Percentiles rank a stretch among this genome's conserved stretches.
These are phyloP conservation scores for Drosophila rubida DNA, from an alignment of 2,888 invertebrate species.

Conservation along the genomic window DNA sequence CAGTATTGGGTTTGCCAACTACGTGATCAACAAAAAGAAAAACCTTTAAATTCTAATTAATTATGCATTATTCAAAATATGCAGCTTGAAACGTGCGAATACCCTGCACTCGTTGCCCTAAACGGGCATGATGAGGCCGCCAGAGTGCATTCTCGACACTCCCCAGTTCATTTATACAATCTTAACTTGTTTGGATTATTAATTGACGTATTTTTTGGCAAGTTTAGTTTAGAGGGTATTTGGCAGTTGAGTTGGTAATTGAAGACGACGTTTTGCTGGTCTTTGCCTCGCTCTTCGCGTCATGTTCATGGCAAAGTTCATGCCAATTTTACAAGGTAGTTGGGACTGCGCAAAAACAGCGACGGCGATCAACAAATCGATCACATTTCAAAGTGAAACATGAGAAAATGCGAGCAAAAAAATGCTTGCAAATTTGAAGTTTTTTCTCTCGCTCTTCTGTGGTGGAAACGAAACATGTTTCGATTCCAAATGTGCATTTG, in stretches of 20 bases:
- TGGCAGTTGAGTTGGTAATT: neutral
- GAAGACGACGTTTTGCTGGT: neutral
- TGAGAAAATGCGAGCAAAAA: constrained; percentile 5
- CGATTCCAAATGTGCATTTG: constrained; percentile 3
- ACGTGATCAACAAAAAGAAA: constrained; percentile 4
- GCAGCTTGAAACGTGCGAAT: neutral
- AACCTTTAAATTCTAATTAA: neutral
- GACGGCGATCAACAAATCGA: constrained; percentile 3
- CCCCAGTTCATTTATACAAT: neutral
- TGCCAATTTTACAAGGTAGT: constrained; percentile 11
- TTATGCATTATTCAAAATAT: constrained; percentile 9
- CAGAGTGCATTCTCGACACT: too few species aligned
- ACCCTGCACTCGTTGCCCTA: neutral
- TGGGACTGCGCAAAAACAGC: neutral
- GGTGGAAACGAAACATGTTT: constrained; percentile 8
- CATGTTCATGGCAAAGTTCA: constrained; percentile 14
- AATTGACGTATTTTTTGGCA: too few species aligned
- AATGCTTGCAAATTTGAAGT: neutral
- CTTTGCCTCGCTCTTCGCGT: neutral
- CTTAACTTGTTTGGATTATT: neutral
- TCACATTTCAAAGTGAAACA: constrained; percentile 9
- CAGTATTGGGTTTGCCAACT: neutral
- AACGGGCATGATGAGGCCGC: neutral
- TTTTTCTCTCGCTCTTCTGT: neutral
- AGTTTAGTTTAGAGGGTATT: neutral